phyloP scores from a whole-genome alignment of 2,797 vertebrate genomes.

The Macrochelys suwanniensis region DNA sequence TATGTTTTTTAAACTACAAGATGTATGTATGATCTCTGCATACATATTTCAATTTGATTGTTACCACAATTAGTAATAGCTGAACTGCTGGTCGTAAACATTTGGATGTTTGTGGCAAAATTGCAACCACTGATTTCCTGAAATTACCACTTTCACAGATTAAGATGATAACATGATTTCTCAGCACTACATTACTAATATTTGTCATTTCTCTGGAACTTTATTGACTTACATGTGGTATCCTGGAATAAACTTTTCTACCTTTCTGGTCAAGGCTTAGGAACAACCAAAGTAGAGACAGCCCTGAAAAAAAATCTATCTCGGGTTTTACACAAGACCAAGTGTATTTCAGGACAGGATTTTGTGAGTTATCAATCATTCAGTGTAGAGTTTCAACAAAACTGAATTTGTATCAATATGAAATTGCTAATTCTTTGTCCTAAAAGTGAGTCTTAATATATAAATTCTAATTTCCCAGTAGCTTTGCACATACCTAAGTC shows the following conservation, averaged over 20 bases:
- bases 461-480: background rate
- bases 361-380: background rate
- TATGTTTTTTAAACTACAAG: background rate
- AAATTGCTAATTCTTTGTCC: background rate
- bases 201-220: background rate
- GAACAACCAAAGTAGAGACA: background rate
- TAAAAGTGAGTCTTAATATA: background rate
- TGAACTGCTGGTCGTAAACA: background rate
- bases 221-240: background rate
- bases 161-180: constrained; percentile 3
- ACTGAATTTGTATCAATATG: background rate
- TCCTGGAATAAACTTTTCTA: background rate
- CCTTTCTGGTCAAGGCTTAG: background rate
- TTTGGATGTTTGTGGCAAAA: accelerated
- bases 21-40: constrained; percentile 19
- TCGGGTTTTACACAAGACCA: background rate
- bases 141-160: background rate
- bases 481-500: background rate
- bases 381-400: background rate
- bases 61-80: constrained; percentile 21
- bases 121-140: constrained; percentile 22
- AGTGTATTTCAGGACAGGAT: background rate
- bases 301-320: background rate
- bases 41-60: constrained; percentile 6
- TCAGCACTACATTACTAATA: background rate